Conservation (phyloP, 2,113 vertebrate genomes). For the Tretioscincus oriximinensis region DNA sequence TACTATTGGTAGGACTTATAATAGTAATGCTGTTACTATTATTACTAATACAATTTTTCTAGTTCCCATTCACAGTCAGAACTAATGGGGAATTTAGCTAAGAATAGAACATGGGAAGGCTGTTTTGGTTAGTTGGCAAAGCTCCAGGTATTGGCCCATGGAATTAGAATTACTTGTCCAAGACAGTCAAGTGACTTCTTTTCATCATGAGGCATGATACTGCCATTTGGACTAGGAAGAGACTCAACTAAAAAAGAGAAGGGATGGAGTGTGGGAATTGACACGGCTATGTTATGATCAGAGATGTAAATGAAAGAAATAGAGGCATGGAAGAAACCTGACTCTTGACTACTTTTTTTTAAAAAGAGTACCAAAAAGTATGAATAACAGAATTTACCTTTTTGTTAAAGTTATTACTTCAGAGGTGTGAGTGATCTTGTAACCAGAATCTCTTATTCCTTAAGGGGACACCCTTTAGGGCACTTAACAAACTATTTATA, state of each 20-base stretch:
- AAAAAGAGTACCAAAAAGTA: not conserved
- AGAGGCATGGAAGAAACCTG: not conserved
- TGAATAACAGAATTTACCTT: slow-evolving; percentile 22
- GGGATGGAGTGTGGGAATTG: not conserved
- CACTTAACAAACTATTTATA: slow-evolving; percentile 13
- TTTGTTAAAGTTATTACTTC: slow-evolving; percentile 24
- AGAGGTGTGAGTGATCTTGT: slow-evolving; percentile 13
- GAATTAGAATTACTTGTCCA: not conserved
- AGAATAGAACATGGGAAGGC: not conserved
- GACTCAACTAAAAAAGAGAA: too few relatives aligned
- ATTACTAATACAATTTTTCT: too few relatives aligned
- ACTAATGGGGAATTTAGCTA: not conserved
- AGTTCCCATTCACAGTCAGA: too few relatives aligned
- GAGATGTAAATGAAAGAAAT: not conserved
- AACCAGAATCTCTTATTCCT: slow-evolving; percentile 19
- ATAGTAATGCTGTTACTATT: too few relatives aligned
- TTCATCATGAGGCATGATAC: too few relatives aligned
- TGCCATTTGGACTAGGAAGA: too few relatives aligned
- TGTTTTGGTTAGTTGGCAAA: not conserved
- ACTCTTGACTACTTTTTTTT: not conserved
- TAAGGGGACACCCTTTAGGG: slow-evolving; percentile 20
- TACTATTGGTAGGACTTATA: too few relatives aligned
- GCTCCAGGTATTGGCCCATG: too few relatives aligned
- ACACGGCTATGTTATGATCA: not conserved
- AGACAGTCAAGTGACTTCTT: too few relatives aligned